A percentile compares a stretch with the other conserved stretches of the same genome.
phyloP scores from a whole-genome alignment of 2,888 invertebrate species.

The Cephalotes varians region DNA sequence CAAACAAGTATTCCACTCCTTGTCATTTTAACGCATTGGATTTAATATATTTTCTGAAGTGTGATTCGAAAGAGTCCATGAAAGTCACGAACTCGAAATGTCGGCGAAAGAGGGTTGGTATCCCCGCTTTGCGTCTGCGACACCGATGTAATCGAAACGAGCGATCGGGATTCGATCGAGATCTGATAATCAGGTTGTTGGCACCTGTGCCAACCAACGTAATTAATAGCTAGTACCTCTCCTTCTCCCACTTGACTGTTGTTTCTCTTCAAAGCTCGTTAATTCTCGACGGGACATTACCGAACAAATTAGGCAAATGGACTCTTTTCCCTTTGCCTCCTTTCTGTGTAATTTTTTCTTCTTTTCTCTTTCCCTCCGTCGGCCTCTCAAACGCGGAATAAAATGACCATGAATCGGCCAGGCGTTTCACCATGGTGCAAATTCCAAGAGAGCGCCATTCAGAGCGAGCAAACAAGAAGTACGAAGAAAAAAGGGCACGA shows the following conservation, averaged over 20 bases:
- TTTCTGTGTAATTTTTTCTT: background rate
- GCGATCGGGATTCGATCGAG: slow-evolving; percentile 81
- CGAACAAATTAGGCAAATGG: slow-evolving; percentile 71
- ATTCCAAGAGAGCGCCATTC: slow-evolving; percentile 54
- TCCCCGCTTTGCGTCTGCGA: slow-evolving; percentile 19
- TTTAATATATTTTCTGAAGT: background rate
- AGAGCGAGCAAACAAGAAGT: background rate
- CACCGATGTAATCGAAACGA: slow-evolving; percentile 74
- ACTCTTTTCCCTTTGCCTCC: slow-evolving; percentile 26
- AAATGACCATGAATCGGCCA: slow-evolving; percentile 73
- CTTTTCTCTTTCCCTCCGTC: slow-evolving; percentile 7
- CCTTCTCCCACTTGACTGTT: background rate
- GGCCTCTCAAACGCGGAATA: slow-evolving; percentile 61
- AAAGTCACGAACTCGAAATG: background rate
- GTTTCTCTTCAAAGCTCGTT: slow-evolving; percentile 64
- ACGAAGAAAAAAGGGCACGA: slow-evolving; percentile 4
- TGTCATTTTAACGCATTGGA: background rate
- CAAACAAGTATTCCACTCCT: background rate
- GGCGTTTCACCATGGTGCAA: slow-evolving; percentile 80
- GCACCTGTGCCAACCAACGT: slow-evolving; percentile 83
- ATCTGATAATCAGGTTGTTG: slow-evolving; percentile 84
- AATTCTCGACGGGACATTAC: slow-evolving; percentile 72
- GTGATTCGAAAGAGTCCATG: background rate
- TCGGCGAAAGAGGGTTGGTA: slow-evolving; percentile 14
- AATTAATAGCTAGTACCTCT: slow-evolving; percentile 80